Base-by-base conservation (phyloP, 1,140 invertebrate species). In the Heterodera schachtii region DNA sequence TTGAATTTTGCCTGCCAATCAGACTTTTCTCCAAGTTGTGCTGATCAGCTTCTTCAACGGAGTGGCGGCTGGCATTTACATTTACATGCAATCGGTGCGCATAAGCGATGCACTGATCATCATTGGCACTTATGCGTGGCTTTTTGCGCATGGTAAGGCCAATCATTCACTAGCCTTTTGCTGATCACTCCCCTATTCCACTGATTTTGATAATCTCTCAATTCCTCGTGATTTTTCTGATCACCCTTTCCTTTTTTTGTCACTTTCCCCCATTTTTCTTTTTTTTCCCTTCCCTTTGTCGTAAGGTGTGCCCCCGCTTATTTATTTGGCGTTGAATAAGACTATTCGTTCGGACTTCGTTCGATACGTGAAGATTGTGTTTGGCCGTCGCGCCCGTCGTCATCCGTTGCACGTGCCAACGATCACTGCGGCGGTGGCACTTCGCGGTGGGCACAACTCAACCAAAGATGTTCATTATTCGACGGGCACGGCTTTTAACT, bases 11-110 rank as follows among this genome's bases (percentile, higher is more conserved):
- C 8, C 5, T 41, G 69, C 3, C 8, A 70, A 44, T 67, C 80
- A 82, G 81, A 64, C 81, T 31, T 82, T 82, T 66, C 60, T 82
- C 41, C 81, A 82, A 81, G 81, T 82, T 41, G 46, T 82, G 16
- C 49, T 82, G 13, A 81, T 82, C 19, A 82, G 81, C 31, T 82
- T 82, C 73, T 60, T 81, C 67, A 82, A 82, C 70, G 81, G 75
- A 2, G 80, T 47, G 46, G 81, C 77, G 11, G 60, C 81, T 13
- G 80, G 64, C 41, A 82, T 82, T 82, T 81, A 82, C 66, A 75
- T 82, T 47, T 82, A 80, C 64, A 81, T 73, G 49, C 77, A 80
- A 43, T n/a, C 31, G 31, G 81, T 74, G n/a, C 79, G 79, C 16
- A 80, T 82, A 11, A 82, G 70, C 69, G 78, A 82, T 19, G 67